These are phyloP conservation scores for Drosophila neutralis DNA, from an alignment of 2,888 invertebrate species.

Conservation along the genomic window DNA sequence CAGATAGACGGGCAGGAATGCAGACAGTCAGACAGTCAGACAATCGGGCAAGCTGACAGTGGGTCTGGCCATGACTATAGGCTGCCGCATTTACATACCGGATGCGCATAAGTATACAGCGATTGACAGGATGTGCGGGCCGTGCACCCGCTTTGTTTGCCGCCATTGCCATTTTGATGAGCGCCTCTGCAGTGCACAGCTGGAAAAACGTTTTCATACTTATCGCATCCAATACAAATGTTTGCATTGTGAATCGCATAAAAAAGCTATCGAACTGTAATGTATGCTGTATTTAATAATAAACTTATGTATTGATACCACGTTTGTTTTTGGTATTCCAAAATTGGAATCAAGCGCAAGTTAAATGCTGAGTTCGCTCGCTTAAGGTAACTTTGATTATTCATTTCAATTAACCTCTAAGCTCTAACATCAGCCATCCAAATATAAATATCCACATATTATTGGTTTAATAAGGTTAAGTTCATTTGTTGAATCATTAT, in stretches of 20 bases:
- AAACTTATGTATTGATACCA: background rate
- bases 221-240: slow-evolving; percentile 52
- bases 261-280: slow-evolving; percentile 2
- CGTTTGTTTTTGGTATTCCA: background rate
- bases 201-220: slow-evolving; percentile 32
- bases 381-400: background rate
- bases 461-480: background rate
- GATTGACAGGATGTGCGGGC: slow-evolving; percentile 79
- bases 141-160: slow-evolving; percentile 69
- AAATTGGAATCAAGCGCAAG: background rate
- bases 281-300: background rate
- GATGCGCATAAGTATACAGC: slow-evolving; percentile 75
- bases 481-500: background rate
- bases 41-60: slow-evolving; percentile 8
- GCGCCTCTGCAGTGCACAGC: slow-evolving; percentile 41
- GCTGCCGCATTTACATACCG: slow-evolving; percentile 66
- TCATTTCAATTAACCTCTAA: background rate
- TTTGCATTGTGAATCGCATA: slow-evolving; percentile 17
- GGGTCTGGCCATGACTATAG: slow-evolving; percentile 43
- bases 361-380: background rate
- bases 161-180: slow-evolving; percentile 33
- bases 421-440: background rate
- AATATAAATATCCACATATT: background rate
- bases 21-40: slow-evolving; percentile 8
- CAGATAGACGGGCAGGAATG: slow-evolving; percentile 12